Evolutionary conservation across 2,888 invertebrate genomes (phyloP), one percentile per base, ranked within the genome.

Genomic region (Coenonympha glycerion): DNA sequence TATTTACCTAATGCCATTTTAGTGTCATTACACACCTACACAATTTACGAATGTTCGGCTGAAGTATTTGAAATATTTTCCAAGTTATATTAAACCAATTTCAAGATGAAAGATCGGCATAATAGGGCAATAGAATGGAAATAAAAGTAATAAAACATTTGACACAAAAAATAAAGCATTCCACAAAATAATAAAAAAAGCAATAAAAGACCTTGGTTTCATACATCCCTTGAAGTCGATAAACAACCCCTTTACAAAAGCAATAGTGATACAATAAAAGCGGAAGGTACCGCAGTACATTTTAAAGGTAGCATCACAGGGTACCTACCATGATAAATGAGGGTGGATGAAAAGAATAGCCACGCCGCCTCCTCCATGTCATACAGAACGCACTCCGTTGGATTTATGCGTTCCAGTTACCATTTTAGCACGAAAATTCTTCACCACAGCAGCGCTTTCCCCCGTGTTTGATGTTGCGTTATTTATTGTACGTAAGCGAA

Each of bases 361-460:
- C 39, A 36, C 46, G 37, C 49, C 53, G 36, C 53, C 50, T 36
- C 46, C 47, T 49, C 55, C 57, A 31, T 31, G 42, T 42, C 51
- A 53, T 49, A 49, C 44, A 51, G 42, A 53, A 49, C 45, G 46
- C 49, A 40, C 57, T 45, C 49, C 31, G 51, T 33, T 30, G 47
- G 49, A 54, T 55, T 59, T 58, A 59, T 56, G 49, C 44, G 47
- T 41, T 52, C 40, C 54, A 56, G 52, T 57, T 55, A 56, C 46
- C 52, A 49, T 53, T 55, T 57, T 57, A 59, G 64, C 66, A 70
- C 67, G 65, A 64, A 64, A 61, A 66, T 63, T 58, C 50, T 60
- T 64, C 55, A 65, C 71, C 66, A 71, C 46, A 41, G 49, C 41
- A 45, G 45, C 49, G 41, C 40, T 53, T 49, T 53, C 34, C 19